Evolutionary conservation across 2,113 vertebrate species (phyloP), one percentile per base, ranked within the genome.

Genomic region (Uria lomvia): DNA sequence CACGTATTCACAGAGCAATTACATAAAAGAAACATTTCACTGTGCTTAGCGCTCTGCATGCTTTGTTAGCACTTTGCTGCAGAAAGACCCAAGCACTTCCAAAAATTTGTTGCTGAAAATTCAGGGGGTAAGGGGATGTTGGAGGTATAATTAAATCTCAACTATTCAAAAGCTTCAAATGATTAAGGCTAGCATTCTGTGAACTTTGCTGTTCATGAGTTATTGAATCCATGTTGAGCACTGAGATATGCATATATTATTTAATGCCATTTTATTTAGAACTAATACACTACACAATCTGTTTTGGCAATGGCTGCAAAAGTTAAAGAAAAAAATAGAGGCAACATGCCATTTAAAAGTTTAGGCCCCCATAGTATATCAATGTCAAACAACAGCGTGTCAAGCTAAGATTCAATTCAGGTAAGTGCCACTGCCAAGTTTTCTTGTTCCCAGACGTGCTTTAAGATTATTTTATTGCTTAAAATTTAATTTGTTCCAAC

Each of bases 401-500:
- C 98, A 98, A 97, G 95, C 98, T 96, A 97, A 98, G 97, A 98
- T 98, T 98, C 98, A 98, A 98, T 98, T 98, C 98, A 98, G 98
- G 98, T 98, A 98, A 98, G 98, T 98, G 97, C 97, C 97, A 98
- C 97, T 98, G 98, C 98, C 98, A 98, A 98, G 98, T 98, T 98
- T 98, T 97, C 98, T 97, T 98, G 98, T 98, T 98, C 98, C 98
- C 98, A 98, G 97, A 98, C 92, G 97, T 98, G 98, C 98, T 98
- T 98, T 98, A 98, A 98, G 98, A 98, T 98, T 98, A 98, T 98
- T 98, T 98, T 98, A 98, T 98, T 98, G 98, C 98, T 98, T 98
- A 98, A 98, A 98, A 98, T 98, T 98, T 98, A 98, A 99, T 98
- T 98, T 99, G 98, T 98, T 98, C 98, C 97, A 98, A 98, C 98